These are phyloP conservation scores for Phalacrocorax carbo DNA, from an alignment of 2,113 vertebrate species.

Conservation along the genomic window DNA sequence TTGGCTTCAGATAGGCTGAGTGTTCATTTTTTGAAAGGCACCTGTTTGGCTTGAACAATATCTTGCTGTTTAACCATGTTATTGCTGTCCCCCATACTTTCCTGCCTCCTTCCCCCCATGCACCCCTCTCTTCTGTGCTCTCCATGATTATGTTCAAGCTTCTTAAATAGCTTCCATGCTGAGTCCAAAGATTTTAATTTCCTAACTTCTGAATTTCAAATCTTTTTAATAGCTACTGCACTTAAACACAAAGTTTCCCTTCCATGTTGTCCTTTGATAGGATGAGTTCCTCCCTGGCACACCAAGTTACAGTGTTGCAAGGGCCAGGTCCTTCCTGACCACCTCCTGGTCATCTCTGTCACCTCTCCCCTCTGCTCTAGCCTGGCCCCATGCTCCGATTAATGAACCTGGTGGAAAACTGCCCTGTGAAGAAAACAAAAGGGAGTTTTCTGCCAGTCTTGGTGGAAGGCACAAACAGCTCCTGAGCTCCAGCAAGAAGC, in stretches of 20 bases:
- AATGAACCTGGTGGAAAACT: background rate
- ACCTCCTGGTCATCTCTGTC: background rate
- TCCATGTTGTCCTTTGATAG: background rate
- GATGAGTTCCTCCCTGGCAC: background rate
- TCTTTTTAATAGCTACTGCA: background rate
- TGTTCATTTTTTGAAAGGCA: background rate
- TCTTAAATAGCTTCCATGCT: conserved; percentile 33
- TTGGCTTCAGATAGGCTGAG: background rate
- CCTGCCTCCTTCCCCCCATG: background rate
- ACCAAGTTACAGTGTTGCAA: accelerated
- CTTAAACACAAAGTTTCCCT: background rate
- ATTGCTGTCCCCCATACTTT: background rate
- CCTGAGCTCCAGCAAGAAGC: background rate
- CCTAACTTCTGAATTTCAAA: background rate
- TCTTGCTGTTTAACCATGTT: conserved; percentile 10
- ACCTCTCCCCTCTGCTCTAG: background rate
- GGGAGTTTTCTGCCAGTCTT: background rate
- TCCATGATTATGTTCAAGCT: background rate
- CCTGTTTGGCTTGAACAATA: conserved; percentile 38
- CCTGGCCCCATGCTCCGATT: background rate
- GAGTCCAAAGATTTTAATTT: conserved; percentile 46
- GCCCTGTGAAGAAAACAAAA: background rate
- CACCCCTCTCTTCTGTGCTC: background rate
- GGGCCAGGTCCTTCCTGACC: background rate
- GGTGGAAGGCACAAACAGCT: background rate